Evolutionary conservation across 2,113 vertebrate genomes (phyloP), one percentile per base, ranked within the genome.

Genomic region (Pollachius pollachius): DNA sequence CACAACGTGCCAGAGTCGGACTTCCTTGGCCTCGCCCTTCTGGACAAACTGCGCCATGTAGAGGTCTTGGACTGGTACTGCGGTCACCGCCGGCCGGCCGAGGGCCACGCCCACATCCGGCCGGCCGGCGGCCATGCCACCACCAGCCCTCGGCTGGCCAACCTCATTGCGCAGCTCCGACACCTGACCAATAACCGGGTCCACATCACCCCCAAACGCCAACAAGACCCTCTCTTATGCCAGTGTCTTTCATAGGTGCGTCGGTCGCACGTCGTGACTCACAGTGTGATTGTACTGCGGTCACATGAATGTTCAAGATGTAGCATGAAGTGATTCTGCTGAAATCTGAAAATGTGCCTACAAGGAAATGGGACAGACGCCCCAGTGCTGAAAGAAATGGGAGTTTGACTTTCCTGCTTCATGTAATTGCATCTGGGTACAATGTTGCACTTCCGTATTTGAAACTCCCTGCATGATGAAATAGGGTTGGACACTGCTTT

Each of bases 61-160:
- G 83, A 87, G 70, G 48, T 87, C 57, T 65, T 87, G 63, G 85
- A 87, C 15, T 69, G 73, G 0, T 87, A 56, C 68, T 64, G 81
- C 73, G 6, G 30, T 34, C 30, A 34, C 0, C 63, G 83, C 64
- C 65, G 74, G 0, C 82, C 67, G 0, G 67, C 21, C 52, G 18
- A 64, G 73, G 62, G 81, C 0, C 3, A 81, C 11, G 52, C 70
- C 4, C 85, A 23, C 0, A 65, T 81, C 64, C 64, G 74, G 0
- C 82, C 65, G 0, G 67, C 21, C 52, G 18, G 62, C 71, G 62
- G 81, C 0, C 3, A 80, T 7, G 56, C 70, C 4, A 17, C 74
- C 60, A 71, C 81, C 0, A 77, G 81, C 67, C 76, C 85, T 12
- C 76, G 11, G 25, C 71, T 87, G 19, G 37, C 66, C 18, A 25